phyloP scores from a whole-genome alignment of 2,113 vertebrate species.

The Aldabrachelys gigantea region DNA sequence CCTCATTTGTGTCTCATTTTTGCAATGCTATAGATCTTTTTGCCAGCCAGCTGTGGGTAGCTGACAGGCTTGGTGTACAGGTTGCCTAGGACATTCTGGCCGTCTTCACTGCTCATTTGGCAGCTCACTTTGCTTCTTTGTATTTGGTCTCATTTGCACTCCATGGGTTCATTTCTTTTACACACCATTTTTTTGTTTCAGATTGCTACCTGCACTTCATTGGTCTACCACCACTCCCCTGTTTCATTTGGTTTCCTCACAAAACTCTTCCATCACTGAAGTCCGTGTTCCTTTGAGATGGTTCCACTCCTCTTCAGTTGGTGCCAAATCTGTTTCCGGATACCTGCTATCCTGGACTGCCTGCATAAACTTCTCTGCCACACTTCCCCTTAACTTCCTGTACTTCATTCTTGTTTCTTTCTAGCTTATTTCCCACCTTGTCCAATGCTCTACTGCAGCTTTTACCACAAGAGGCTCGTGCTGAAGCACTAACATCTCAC shows the following conservation, averaged over 20 bases:
- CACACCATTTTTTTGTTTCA: not conserved
- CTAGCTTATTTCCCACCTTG: not conserved
- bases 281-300: not conserved
- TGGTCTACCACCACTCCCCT: not conserved
- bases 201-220: not conserved
- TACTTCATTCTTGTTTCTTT: not conserved
- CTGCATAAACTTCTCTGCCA: not conserved
- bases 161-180: not conserved
- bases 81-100: not conserved
- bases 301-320: not conserved
- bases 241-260: not conserved
- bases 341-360: not conserved
- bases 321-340: not conserved
- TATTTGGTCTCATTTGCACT: not conserved
- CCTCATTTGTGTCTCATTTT: not conserved
- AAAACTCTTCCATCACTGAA: not conserved
- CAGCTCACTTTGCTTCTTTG: not conserved
- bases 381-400: not conserved
- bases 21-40: not conserved
- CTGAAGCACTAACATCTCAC: not conserved
- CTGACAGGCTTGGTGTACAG: not conserved
- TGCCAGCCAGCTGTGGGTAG: not conserved
- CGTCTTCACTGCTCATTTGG: not conserved
- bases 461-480: not conserved
- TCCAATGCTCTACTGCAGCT: not conserved